phyloP scores from a whole-genome alignment of 2,113 vertebrate genomes.

The Strix aluco region DNA sequence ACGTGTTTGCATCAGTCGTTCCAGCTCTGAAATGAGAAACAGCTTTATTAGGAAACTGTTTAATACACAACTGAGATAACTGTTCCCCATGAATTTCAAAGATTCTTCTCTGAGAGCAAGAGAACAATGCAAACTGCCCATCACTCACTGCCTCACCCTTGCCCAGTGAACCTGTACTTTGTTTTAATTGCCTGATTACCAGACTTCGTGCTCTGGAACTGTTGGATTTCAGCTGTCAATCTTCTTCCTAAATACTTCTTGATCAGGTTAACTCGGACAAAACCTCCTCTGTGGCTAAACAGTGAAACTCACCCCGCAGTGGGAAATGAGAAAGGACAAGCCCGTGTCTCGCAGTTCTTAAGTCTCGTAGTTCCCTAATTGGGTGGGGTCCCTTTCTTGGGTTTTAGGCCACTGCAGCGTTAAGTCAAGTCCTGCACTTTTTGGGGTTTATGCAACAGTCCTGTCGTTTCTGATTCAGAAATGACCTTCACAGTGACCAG shows the following conservation, averaged over 20 bases:
- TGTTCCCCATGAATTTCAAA: not conserved
- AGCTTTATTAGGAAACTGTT: not conserved
- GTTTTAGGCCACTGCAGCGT: not conserved
- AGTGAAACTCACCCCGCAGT: accelerated
- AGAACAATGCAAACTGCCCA: not conserved
- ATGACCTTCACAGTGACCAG: not conserved
- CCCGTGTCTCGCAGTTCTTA: not conserved
- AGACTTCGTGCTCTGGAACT: not conserved
- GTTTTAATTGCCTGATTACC: not conserved
- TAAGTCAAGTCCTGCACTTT: not conserved
- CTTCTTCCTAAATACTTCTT: not conserved
- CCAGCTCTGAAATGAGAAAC: not conserved
- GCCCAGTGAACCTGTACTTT: not conserved
- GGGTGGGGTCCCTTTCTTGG: not conserved
- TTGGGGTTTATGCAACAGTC: not conserved
- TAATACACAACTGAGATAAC: not conserved
- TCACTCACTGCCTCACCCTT: not conserved
- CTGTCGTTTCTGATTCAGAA: not conserved
- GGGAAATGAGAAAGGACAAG: not conserved
- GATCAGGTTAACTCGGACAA: not conserved
- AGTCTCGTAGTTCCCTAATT: not conserved
- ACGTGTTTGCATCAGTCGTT: not conserved
- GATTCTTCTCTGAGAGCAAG: not conserved
- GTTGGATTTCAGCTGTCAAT: accelerated
- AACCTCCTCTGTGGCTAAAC: not conserved